These are phyloP conservation scores for Chaetops frenatus DNA, from an alignment of 2,113 vertebrate species.

Conservation along the genomic window DNA sequence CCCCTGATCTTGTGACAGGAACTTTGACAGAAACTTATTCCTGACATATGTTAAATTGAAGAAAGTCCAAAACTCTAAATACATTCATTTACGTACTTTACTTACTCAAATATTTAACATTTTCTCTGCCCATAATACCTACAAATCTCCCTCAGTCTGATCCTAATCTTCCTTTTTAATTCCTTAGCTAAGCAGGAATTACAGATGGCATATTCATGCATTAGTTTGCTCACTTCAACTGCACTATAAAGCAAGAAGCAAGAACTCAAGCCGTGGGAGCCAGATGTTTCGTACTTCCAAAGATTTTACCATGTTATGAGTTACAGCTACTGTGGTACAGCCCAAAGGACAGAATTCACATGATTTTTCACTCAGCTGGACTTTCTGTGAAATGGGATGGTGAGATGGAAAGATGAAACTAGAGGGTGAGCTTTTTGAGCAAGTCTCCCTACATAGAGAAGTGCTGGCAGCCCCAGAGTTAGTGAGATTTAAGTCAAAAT, in stretches of 20 bases:
- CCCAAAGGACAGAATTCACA: background rate
- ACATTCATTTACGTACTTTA: background rate
- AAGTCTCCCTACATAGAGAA: background rate
- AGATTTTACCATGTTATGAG: background rate
- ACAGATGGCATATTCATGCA: background rate
- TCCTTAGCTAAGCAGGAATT: conserved; percentile 37
- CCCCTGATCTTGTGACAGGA: background rate
- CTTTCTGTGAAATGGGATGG: background rate
- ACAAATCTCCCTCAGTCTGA: conserved; percentile 34
- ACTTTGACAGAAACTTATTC: conserved; percentile 14
- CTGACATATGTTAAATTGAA: conserved; percentile 53
- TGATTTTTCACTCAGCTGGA: background rate
- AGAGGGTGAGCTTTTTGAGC: background rate
- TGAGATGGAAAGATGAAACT: background rate
- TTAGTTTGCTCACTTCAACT: conserved; percentile 37
- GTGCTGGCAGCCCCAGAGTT: background rate
- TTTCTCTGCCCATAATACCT: conserved; percentile 43
- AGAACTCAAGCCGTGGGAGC: background rate
- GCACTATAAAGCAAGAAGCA: background rate
- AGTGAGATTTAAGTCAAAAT: background rate
- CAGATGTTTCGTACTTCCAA: background rate
- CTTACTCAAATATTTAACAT: conserved; percentile 41
- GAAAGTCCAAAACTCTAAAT: background rate
- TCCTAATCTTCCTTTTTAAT: conserved; percentile 58
- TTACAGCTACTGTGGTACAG: background rate